Conservation (phyloP, 2,113 vertebrate genomes). For the Ginglymostoma cirratum region DNA sequence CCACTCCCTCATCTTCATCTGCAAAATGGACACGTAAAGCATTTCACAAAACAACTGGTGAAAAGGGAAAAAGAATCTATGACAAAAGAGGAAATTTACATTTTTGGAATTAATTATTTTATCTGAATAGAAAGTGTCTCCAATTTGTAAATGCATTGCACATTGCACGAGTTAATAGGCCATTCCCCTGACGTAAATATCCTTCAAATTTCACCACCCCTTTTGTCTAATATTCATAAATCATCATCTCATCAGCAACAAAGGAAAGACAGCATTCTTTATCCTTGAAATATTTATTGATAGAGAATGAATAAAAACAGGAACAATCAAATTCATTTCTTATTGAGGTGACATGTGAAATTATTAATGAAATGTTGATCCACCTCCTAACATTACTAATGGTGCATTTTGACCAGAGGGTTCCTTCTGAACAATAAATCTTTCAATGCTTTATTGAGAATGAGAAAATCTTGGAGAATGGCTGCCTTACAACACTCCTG, state of each 20-base stretch:
- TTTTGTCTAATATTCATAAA: neutral
- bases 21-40: too few relatives aligned
- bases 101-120: neutral
- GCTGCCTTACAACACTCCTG: neutral
- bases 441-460: neutral
- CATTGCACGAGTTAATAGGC: neutral
- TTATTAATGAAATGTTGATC: neutral
- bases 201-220: neutral
- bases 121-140: neutral
- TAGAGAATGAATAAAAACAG: neutral
- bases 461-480: neutral
- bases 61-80: too few relatives aligned
- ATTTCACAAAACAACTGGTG: neutral
- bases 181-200: neutral
- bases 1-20: neutral
- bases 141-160: neutral
- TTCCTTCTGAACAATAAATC: neutral
- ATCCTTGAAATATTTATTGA: conserved; percentile 2
- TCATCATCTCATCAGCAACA: neutral
- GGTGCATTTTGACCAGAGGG: neutral
- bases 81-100: neutral
- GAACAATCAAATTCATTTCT: neutral
- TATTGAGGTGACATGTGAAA: neutral
- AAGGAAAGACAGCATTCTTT: neutral
- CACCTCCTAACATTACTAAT: neutral